Evolutionary conservation across 2,888 invertebrate species (phyloP).

Genomic region (Aphidoletes aphidimyza): DNA sequence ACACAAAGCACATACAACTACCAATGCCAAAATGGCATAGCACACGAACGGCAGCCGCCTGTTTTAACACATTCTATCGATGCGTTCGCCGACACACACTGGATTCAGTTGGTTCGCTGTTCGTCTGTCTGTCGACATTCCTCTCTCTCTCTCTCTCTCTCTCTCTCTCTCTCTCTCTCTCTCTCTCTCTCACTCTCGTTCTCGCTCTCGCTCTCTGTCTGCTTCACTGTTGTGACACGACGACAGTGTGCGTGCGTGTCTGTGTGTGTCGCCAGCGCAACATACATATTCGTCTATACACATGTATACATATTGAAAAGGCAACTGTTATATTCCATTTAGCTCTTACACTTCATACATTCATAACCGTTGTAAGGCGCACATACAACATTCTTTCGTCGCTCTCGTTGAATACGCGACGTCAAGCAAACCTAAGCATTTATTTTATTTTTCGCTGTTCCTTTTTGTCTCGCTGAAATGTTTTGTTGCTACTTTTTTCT

Average conservation of each 20-base stretch:
- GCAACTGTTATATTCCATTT: not conserved
- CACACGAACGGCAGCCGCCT: conserved; percentile 20
- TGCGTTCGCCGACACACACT: not conserved
- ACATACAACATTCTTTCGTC: too few relatives aligned
- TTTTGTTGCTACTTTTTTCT: not conserved
- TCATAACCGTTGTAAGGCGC: not conserved
- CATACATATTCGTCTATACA: conserved; percentile 13
- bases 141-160: too few relatives aligned
- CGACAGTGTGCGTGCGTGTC: too few relatives aligned
- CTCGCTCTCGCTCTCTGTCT: too few relatives aligned
- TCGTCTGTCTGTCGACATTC: not conserved
- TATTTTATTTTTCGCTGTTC: too few relatives aligned
- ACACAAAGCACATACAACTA: not conserved
- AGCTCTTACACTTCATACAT: not conserved
- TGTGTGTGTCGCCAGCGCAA: too few relatives aligned
- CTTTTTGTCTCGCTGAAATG: too few relatives aligned
- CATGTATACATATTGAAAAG: not conserved
- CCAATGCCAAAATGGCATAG: not conserved
- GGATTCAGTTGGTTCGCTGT: not conserved
- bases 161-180: too few relatives aligned
- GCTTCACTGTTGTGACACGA: too few relatives aligned
- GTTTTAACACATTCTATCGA: not conserved
- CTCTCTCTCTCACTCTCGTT: too few relatives aligned
- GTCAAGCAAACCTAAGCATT: too few relatives aligned
- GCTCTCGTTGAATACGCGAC: too few relatives aligned